Evolutionary conservation across 35 echinoderm and acorn worm genomes (phyloP), one percentile per base, ranked within the genome.

Genomic region (Ophiothrix spiculata): DNA sequence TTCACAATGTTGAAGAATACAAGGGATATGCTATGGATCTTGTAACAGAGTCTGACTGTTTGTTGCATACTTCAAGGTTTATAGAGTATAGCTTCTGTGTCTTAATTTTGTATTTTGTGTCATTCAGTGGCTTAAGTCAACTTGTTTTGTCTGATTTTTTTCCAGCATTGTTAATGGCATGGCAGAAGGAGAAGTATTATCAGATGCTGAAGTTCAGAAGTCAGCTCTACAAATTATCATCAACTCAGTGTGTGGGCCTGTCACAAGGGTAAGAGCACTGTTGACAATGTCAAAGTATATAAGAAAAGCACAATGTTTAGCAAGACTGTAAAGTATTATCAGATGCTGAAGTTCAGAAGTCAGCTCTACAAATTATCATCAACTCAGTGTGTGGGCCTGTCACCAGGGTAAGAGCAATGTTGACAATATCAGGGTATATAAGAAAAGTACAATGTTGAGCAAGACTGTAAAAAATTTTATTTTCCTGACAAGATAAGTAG

Each of bases 331-430:
- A n/a, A n/a, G n/a, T n/a, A n/a, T n/a, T n/a, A 19, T 40, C 88
- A 16, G 95, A 97, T 56, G 78, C 95, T n/a, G 91, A 90, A 40
- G 95, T 90, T 14, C 95, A 97, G 91, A 97, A 90, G 76, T 84
- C 95, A 76, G 91, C 95, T 23, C 85, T 97, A 10, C 95, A 93
- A 64, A 91, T 97, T 42, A 93, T 97, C 85, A 97, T 93, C 33
- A 97, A 97, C 83, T 97, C 88, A 88, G 95, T 97, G 11, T 97
- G 95, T 88, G 95, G 95, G 39, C 91, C 95, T 45, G 86, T 73
- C 42, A 85, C 88, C 21, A 90, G 89, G 75, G 95, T 97, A 81
- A 88, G 95, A 84, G 33, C 19, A 39, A 80, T 80, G 23, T 75
- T n/a, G n/a, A n/a, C n/a, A n/a, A n/a, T n/a, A n/a, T n/a, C n/a